A percentile compares a stretch with the other conserved stretches of the same genome.
Evolutionary conservation across 2,797 vertebrate genomes (phyloP).

Genomic region (Crenuchus spilurus): DNA sequence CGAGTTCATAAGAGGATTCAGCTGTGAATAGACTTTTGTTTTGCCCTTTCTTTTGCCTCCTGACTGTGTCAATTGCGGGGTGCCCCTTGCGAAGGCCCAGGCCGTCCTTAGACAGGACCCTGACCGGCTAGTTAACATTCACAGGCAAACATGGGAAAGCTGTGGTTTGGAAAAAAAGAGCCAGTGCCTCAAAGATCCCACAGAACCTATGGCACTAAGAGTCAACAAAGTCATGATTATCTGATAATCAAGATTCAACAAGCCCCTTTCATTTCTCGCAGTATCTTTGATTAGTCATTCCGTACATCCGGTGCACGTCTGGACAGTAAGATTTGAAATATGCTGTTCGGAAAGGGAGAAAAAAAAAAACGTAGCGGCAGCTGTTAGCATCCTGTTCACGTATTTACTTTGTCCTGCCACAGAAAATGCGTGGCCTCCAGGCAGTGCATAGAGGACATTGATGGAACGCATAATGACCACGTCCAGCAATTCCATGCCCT

Average conservation of each 20-base stretch:
- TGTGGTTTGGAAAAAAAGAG: constrained; percentile 76
- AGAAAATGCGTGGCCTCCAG: constrained; percentile 47
- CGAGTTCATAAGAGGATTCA: constrained; percentile 80
- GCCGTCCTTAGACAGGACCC: constrained; percentile 77
- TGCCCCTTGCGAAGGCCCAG: constrained; percentile 83
- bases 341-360: background rate
- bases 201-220: constrained; percentile 22
- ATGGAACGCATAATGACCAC: constrained; percentile 45
- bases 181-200: constrained; percentile 48
- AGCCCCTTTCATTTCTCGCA: background rate
- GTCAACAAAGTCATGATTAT: constrained; percentile 32
- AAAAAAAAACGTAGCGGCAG: constrained; percentile 10
- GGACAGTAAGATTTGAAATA: constrained; percentile 8
- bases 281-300: constrained; percentile 13
- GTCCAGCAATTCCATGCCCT: constrained; percentile 54
- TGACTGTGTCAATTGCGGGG: constrained; percentile 90
- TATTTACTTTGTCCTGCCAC: constrained; percentile 53
- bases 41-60: constrained; percentile 88
- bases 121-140: constrained; percentile 91
- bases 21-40: constrained; percentile 94
- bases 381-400: constrained; percentile 41
- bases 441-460: constrained; percentile 47
- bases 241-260: constrained; percentile 9
- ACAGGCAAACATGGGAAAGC: constrained; percentile 78
- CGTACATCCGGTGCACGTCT: background rate